Conservation (phyloP, 2,113 vertebrate species). For the Silurus meridionalis region DNA sequence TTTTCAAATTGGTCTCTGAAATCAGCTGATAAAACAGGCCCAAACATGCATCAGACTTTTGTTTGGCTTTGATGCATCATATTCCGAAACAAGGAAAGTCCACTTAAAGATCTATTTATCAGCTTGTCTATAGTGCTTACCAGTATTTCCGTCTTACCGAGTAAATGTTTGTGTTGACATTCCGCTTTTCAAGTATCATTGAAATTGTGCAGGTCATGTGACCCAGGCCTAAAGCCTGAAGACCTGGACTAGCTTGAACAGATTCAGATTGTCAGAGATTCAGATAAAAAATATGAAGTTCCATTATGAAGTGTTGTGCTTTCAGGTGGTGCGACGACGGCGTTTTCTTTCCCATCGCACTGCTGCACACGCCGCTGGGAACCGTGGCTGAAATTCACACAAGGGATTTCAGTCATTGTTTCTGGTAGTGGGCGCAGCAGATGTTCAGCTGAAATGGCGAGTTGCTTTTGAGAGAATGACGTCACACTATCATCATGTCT, state of each 20-base stretch:
- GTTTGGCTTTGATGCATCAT: neutral
- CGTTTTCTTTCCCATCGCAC: neutral
- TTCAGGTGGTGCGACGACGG: constrained; percentile 28
- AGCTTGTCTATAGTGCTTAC: no score
- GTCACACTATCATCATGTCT: neutral
- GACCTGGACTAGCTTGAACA: no score
- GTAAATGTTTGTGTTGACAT: neutral
- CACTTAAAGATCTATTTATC: neutral
- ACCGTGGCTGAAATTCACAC: constrained; percentile 73
- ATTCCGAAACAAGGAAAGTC: neutral
- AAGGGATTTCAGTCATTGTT: constrained; percentile 82
- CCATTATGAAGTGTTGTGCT: constrained; percentile 18
- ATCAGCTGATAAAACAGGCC: neutral
- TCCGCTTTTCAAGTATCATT: neutral
- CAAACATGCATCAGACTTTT: neutral
- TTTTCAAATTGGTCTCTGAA: neutral
- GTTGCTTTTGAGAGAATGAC: neutral
- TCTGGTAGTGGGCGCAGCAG: constrained; percentile 77
- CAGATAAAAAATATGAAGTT: no score
- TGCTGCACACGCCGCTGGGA: constrained; percentile 72
- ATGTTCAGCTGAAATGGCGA: constrained; percentile 26
- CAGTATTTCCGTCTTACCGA: neutral
- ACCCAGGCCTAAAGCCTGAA: neutral
- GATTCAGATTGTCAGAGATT: no score
- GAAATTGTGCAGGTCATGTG: neutral